Percentiles rank a stretch among this genome's conserved stretches.
Conservation (phyloP, 1,140 invertebrate species). For the Spodoptera litura region DNA sequence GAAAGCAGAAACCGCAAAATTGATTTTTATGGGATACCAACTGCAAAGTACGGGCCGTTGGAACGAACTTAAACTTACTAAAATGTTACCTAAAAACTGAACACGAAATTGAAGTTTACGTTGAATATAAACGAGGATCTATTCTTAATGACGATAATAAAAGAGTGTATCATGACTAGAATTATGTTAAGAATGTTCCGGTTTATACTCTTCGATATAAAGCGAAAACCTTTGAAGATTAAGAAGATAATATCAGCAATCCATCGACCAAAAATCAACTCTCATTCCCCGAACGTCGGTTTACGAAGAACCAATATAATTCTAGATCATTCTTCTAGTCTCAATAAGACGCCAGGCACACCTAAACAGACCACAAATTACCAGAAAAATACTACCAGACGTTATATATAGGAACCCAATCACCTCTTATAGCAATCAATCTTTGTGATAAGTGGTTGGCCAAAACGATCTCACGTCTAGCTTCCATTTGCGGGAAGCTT, state of each 20-base stretch:
- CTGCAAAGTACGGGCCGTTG: background rate
- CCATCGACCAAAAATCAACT: too few species aligned
- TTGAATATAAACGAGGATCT: too few species aligned
- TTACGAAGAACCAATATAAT: background rate
- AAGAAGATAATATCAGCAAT: too few species aligned
- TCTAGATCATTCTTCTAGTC: background rate
- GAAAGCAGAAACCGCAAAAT: slow-evolving; percentile 12
- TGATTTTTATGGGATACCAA: background rate
- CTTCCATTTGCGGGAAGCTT: slow-evolving; percentile 40
- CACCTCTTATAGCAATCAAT: slow-evolving; percentile 45
- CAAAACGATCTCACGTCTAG: slow-evolving; percentile 47
- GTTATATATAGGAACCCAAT: slow-evolving; percentile 30
- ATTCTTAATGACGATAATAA: too few species aligned
- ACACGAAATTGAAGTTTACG: too few species aligned
- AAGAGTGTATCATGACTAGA: too few species aligned
- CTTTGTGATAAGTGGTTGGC: slow-evolving; percentile 47
- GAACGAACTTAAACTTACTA: background rate
- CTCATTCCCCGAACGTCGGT: too few species aligned
- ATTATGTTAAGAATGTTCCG: too few species aligned
- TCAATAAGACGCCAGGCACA: slow-evolving; percentile 12
- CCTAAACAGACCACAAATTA: slow-evolving; percentile 23
- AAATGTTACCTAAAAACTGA: too few species aligned
- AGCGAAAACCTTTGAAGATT: too few species aligned
- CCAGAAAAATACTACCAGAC: slow-evolving; percentile 17
- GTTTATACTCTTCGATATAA: too few species aligned